A percentile compares a stretch with the other conserved stretches of the same genome.
Conservation (phyloP, 1,140 invertebrate species). For the Aricia agestis region DNA sequence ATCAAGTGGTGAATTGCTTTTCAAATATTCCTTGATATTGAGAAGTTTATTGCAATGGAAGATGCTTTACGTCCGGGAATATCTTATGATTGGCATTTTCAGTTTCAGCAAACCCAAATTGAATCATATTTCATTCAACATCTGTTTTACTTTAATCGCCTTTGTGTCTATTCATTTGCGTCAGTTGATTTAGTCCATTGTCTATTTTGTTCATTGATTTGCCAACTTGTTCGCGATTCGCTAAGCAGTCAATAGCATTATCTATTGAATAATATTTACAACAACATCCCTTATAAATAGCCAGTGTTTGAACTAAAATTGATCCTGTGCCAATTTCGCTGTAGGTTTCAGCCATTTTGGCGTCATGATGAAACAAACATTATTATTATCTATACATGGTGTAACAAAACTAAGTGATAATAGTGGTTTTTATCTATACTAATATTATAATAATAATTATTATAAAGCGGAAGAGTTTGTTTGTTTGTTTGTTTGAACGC, state of each 20-base stretch:
- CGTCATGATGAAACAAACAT: neutral
- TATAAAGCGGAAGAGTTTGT: too few species aligned
- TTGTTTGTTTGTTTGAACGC: too few species aligned
- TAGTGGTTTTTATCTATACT: too few species aligned
- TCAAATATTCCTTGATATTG: too few species aligned
- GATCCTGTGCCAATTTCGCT: neutral
- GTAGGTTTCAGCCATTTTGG: neutral
- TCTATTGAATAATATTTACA: neutral
- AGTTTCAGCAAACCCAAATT: neutral
- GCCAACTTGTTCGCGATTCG: neutral
- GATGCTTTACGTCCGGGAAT: neutral
- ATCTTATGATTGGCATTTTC: neutral
- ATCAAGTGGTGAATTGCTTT: too few species aligned
- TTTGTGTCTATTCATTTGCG: neutral
- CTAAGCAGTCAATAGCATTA: neutral
- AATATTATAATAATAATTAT: too few species aligned
- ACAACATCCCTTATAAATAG: neutral
- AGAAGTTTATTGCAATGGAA: neutral
- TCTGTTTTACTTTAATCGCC: neutral
- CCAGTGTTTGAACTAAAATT: neutral
- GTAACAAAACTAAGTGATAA: too few species aligned
- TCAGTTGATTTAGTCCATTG: neutral
- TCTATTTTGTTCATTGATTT: constrained; percentile 1
- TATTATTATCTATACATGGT: neutral
- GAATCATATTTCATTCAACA: neutral